phyloP scores from a whole-genome alignment of 2,888 invertebrate species.

The Brenthis daphne region DNA sequence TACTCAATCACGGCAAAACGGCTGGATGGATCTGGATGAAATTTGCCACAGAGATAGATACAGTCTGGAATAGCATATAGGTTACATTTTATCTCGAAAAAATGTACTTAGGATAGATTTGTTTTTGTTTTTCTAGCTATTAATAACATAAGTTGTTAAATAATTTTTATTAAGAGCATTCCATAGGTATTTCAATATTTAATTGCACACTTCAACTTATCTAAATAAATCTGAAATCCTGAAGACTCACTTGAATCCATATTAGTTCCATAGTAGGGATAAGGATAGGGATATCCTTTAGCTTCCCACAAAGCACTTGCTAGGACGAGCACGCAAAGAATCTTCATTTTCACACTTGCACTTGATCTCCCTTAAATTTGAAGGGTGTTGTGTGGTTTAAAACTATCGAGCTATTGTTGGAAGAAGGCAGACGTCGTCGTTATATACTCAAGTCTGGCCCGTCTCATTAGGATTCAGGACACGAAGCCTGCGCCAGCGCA shows the following conservation, averaged over 20 bases:
- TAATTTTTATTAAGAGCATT: too few relatives aligned
- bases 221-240: background rate
- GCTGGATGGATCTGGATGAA: too few relatives aligned
- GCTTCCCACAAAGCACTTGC: constrained; percentile 60
- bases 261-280: constrained; percentile 68
- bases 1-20: too few relatives aligned
- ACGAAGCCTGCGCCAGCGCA: constrained; percentile 63
- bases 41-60: too few relatives aligned
- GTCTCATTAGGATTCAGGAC: constrained; percentile 71
- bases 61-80: too few relatives aligned
- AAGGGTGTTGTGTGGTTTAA: constrained; percentile 58
- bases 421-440: constrained; percentile 51
- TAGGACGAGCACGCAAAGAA: constrained; percentile 51
- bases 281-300: constrained; percentile 66
- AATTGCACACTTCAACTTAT: background rate
- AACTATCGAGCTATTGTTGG: constrained; percentile 60
- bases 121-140: too few relatives aligned
- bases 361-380: constrained; percentile 47
- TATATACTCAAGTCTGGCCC: constrained; percentile 69
- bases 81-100: too few relatives aligned
- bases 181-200: too few relatives aligned
- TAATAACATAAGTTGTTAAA: too few relatives aligned
- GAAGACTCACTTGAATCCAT: constrained; percentile 68
- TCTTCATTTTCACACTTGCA: constrained; percentile 55
- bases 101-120: too few relatives aligned